Evolutionary conservation across 2,888 invertebrate species (phyloP), one percentile per base, ranked within the genome.

Genomic region (Elysia crispata): DNA sequence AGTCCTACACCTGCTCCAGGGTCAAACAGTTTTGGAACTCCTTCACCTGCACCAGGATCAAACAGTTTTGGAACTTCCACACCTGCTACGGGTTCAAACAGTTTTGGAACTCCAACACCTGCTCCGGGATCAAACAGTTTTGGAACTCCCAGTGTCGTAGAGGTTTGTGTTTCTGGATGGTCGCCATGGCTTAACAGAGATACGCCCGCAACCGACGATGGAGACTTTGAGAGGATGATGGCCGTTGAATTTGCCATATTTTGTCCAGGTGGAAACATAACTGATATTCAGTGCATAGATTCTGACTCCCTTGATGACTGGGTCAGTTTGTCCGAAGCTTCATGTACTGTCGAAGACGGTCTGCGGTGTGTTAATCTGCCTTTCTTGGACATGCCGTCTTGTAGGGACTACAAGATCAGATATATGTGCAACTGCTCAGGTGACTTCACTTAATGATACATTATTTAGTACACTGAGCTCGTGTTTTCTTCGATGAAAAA

Each of bases 291-390:
- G 79, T 91, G 91, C 83, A 79, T 82, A 50, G 86, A 87, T 28
- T 83, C 83, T 0, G 83, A 85, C 73, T 86, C 83, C 8, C 86
- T 85, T 0, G 84, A 86, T 13, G 83, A 83, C 33, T 84, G 81
- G 57, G 84, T 85, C 3, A 85, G 86, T 25, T 85, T 86, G 20
- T 88, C 89, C 57, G 82, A 85, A 0, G 81, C 83, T 3, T 79
- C 77, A 1, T 91, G 91, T 83, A 86, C 87, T 70, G 89, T 96
- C 81, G 94, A 95, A 85, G 93, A 93, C 15, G 97, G 97, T 0
- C 93, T 97, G 0, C 91, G 94, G 5, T 97, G 97, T 89, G 92
- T 91, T 81, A 92, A 89, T 73, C 80, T 73, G 1, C 83, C 86
- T 64, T 84, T 87, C 73, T 49, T 31, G 67, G 83, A 81, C 13